A percentile compares a stretch with the other conserved stretches of the same genome.
These are phyloP conservation scores for roundworm (Caenorhabditis elegans) DNA, from an alignment of 1,140 invertebrate genomes.

Conservation along the genomic window DNA sequence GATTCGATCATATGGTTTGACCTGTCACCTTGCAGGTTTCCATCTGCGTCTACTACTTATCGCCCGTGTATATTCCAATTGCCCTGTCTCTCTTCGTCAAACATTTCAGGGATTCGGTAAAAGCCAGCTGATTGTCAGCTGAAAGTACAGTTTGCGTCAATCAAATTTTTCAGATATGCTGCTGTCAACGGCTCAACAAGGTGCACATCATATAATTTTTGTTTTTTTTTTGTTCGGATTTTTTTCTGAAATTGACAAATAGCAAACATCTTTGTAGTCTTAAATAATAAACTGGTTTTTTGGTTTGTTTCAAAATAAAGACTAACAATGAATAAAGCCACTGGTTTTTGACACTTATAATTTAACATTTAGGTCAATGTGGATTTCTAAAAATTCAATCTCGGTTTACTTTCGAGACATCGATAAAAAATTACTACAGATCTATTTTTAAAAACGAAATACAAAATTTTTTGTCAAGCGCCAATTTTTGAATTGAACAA, in stretches of 20 bases:
- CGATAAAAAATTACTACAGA: too few relatives aligned
- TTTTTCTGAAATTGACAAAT: not conserved
- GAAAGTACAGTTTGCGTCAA: not conserved
- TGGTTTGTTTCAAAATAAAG: not conserved
- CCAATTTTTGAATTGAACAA: too few relatives aligned
- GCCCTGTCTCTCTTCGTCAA: constrained; percentile 12
- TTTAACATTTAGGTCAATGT: too few relatives aligned
- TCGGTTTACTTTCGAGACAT: too few relatives aligned
- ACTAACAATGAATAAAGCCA: not conserved
- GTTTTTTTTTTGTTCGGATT: too few relatives aligned
- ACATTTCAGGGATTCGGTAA: constrained; percentile 26
- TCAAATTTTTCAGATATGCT: not conserved
- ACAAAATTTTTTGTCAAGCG: too few relatives aligned
- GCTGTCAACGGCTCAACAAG: constrained; percentile 15
- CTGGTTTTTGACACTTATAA: too few relatives aligned
- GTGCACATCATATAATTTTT: constrained; percentile 7
- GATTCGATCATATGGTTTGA: not conserved
- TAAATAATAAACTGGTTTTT: constrained; percentile 13
- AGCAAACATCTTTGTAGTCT: not conserved
- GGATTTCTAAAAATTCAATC: too few relatives aligned
- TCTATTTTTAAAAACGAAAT: too few relatives aligned
- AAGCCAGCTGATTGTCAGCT: not conserved
- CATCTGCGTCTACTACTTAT: constrained; percentile 13
- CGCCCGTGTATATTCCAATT: constrained; percentile 11
- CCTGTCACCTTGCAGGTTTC: constrained; percentile 5